Evolutionary conservation across 2,113 vertebrate species (phyloP).

Genomic region (Gobiocypris rarus): DNA sequence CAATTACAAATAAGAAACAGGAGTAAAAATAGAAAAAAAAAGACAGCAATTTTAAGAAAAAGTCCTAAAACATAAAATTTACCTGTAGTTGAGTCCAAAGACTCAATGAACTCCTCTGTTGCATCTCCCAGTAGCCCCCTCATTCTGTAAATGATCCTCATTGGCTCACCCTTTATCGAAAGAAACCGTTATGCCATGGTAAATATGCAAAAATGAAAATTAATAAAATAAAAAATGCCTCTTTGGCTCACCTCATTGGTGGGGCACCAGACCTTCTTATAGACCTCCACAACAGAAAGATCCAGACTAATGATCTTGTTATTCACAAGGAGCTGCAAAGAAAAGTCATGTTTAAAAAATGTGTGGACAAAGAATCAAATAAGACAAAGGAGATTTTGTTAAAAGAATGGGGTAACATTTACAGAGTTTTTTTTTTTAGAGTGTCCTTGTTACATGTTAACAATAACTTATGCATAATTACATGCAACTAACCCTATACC

Average conservation of each 20-base stretch:
- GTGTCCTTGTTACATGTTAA: too few species aligned
- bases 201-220: background rate
- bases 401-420: too few species aligned
- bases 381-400: too few species aligned
- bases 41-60: background rate
- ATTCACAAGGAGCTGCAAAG: slow-evolving; percentile 91
- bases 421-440: too few species aligned
- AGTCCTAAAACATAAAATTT: background rate
- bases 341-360: slow-evolving; percentile 37
- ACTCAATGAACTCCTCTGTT: slow-evolving; percentile 98
- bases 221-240: background rate
- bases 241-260: slow-evolving; percentile 89
- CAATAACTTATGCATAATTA: too few species aligned
- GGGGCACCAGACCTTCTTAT: slow-evolving; percentile 99
- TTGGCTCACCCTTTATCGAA: slow-evolving; percentile 88
- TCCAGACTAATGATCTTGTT: slow-evolving; percentile 99
- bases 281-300: slow-evolving; percentile 94
- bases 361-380: background rate
- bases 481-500: too few species aligned
- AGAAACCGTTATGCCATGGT: slow-evolving; percentile 11
- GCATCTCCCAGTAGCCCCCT: slow-evolving; percentile 96
- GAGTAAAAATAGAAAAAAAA: background rate
- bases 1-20: background rate
- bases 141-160: slow-evolving; percentile 99
- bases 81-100: slow-evolving; percentile 97